These are phyloP conservation scores for Dicrostonyx torquatus DNA, from an alignment of 2,797 vertebrate genomes.

Conservation along the genomic window DNA sequence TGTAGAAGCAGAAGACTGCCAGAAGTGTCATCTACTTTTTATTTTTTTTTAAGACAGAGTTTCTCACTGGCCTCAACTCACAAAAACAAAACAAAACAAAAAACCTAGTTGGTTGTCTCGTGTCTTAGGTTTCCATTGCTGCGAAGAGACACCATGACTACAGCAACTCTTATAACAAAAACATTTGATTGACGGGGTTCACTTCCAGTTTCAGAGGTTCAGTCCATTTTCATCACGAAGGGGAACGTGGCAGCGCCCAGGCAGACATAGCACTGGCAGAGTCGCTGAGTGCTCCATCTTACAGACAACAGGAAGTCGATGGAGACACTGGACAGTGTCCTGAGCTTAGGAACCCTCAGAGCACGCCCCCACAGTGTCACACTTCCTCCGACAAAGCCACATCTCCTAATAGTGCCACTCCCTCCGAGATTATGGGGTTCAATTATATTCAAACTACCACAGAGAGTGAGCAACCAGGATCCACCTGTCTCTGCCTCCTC, in stretches of 20 bases:
- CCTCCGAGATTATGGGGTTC: not conserved
- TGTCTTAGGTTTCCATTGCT: not conserved
- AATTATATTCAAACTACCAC: not conserved
- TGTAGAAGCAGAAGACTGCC: not conserved
- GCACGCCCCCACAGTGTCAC: not conserved
- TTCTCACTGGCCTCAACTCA: not conserved
- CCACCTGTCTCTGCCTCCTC: not conserved
- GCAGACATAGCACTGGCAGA: not conserved
- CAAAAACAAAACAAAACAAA: too few relatives aligned
- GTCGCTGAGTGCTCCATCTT: not conserved
- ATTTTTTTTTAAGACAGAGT: too few relatives aligned
- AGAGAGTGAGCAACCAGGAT: not conserved
- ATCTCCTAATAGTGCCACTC: not conserved
- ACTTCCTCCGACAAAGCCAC: not conserved
- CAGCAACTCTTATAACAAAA: not conserved
- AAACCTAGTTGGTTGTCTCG: not conserved
- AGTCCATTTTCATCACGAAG: not conserved
- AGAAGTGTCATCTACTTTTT: not conserved
- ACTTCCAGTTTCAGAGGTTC: not conserved
- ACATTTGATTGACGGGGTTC: not conserved
- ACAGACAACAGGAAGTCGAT: not conserved
- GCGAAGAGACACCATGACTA: not conserved
- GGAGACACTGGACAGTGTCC: not conserved
- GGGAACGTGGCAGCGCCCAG: not conserved
- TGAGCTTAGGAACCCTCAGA: not conserved